A percentile compares a stretch with the other conserved stretches of the same genome.
Conservation (phyloP, 2,888 invertebrate genomes). For the Polyommatus iphigenia region DNA sequence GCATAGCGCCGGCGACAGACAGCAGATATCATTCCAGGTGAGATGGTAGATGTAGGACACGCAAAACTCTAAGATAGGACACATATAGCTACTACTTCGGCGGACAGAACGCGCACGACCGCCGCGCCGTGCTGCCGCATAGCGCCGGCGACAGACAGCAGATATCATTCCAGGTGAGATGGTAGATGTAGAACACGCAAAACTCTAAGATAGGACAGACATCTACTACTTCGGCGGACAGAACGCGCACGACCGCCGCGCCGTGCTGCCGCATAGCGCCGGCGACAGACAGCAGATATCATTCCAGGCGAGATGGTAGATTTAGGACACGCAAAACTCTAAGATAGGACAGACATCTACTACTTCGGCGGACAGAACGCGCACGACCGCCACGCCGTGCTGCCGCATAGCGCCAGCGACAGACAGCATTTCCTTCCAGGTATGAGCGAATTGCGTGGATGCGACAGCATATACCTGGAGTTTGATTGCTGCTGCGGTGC, state of each 20-base stretch:
- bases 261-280: no score
- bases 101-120: conserved; percentile 95
- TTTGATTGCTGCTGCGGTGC: no score
- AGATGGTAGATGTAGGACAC: neutral
- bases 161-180: conserved; percentile 55
- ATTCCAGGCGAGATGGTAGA: no score
- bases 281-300: no score
- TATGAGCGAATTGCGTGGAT: no score
- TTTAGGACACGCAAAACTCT: no score
- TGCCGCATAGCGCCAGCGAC: conserved; percentile 81
- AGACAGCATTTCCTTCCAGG: conserved; percentile 44
- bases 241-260: no score
- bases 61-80: no score
- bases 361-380: conserved; percentile 98
- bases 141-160: conserved; percentile 58
- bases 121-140: conserved; percentile 87
- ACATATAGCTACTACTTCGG: conserved; percentile 70
- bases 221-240: no score
- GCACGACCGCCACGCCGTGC: conserved; percentile 89
- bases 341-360: conserved; percentile 98
- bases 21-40: conserved; percentile 60
- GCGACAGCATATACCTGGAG: no score
- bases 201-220: no score
- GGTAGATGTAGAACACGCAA: no score
- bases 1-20: conserved; percentile 75